These are phyloP conservation scores for Nymphalis polychloros DNA, from an alignment of 2,888 invertebrate genomes.

Conservation along the genomic window DNA sequence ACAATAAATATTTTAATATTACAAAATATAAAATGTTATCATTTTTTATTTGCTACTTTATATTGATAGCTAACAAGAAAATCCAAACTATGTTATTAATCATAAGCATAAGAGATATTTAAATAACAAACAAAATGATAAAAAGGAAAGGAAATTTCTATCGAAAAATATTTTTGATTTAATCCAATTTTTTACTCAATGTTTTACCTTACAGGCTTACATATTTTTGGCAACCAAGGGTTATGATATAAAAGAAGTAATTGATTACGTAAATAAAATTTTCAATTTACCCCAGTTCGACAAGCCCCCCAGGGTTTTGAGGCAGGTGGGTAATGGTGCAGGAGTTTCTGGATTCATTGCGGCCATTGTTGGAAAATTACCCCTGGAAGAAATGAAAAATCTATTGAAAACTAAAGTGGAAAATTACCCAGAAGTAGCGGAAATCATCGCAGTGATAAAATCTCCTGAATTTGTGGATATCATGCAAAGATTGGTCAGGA, in stretches of 20 bases:
- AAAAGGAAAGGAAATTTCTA: no score
- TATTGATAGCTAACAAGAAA: no score
- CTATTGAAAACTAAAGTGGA: constrained; percentile 51
- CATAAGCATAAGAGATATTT: neutral
- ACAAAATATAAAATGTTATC: no score
- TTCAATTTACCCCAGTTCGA: constrained; percentile 46
- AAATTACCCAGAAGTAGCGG: constrained; percentile 46
- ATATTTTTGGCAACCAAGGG: constrained; percentile 48
- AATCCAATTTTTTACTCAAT: constrained; percentile 5
- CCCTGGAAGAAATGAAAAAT: constrained; percentile 50
- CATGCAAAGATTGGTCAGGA: constrained; percentile 47
- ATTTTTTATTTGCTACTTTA: no score
- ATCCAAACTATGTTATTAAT: no score
- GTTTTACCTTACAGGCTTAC: constrained; percentile 46
- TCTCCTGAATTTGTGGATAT: constrained; percentile 52
- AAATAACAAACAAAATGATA: neutral
- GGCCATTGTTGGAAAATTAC: constrained; percentile 46
- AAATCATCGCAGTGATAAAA: constrained; percentile 48
- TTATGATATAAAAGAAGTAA: constrained; percentile 46
- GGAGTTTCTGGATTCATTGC: constrained; percentile 49
- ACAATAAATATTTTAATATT: no score
- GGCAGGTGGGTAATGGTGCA: constrained; percentile 26
- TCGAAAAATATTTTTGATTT: neutral
- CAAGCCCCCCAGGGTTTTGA: constrained; percentile 30
- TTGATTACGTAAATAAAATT: constrained; percentile 46